Base-by-base conservation (phyloP, 2,888 invertebrate genomes). In the Reticulitermes lucifugus region DNA sequence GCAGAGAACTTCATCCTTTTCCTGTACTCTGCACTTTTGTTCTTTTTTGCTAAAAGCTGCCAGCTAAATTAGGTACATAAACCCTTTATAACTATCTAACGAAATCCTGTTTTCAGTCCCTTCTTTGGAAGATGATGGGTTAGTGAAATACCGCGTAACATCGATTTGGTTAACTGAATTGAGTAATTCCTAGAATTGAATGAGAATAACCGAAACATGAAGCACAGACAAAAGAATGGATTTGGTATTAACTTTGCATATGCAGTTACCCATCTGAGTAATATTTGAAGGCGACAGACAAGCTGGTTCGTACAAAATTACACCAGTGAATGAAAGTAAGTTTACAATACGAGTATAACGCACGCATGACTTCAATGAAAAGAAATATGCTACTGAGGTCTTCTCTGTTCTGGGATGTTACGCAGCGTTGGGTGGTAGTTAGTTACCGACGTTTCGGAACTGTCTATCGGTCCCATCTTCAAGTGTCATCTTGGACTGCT, bases 51-150 rank as follows among this genome's bases (percentile, higher is more conserved):
- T 73, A 35, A 73, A 6, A 2, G 41, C 12, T 73, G 41, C 18
- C 73, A 73, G 41, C 12, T 2, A 73, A 73, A 73, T 41, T 73
- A 73, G 73, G 73, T 73, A 41, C 29, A 21, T 73, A 73, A 73
- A 73, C 21, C 73, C 73, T 41, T 73, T 73, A 73, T 12, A 73
- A 73, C 71, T 73, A 73, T 73, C 73, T 41, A 41, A 41, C 35
- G 41, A 73, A 73, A 73, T 73, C 73, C 73, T 35, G 41, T 73
- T 73, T 73, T 43, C 73, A 73, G 35, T 41, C 35, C 35, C 7
- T 73, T 21, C 18, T 21, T 73, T 73, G 29, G 71, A 29, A 2
- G 25, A 41, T 35, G 41, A 41, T 73, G 29, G 70, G 29, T n/a
- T 73, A 73, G 41, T 35, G 73, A 73, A 73, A 29, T 29, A 73